phyloP scores from a whole-genome alignment of 2,797 vertebrate genomes.

The Spatula versicolor region DNA sequence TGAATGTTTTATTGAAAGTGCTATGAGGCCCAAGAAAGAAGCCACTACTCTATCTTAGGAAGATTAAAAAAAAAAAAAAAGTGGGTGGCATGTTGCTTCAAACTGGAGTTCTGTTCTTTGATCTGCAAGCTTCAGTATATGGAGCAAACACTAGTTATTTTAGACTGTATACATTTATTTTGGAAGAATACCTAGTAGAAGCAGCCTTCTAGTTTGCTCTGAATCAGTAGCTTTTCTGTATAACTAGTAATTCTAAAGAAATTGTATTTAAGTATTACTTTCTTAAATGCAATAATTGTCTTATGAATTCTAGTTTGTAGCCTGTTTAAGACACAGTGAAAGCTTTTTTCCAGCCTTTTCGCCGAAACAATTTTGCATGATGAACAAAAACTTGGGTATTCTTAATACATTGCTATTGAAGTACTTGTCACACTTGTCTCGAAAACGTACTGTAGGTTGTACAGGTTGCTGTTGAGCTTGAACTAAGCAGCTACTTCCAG shows the following conservation, averaged over 20 bases:
- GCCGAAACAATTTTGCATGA: neutral
- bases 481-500: neutral
- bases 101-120: neutral
- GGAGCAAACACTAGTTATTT: neutral
- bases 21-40: neutral
- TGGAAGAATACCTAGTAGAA: neutral
- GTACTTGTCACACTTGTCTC: neutral
- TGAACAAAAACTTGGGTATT: neutral
- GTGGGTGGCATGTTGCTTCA: neutral
- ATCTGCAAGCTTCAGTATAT: neutral
- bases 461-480: neutral
- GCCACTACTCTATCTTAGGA: neutral
- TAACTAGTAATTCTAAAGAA: neutral
- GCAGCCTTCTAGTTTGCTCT: neutral
- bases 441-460: neutral
- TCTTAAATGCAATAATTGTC: neutral
- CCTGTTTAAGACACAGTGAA: neutral
- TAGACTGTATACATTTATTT: neutral
- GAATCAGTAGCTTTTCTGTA: neutral
- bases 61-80: neutral
- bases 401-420: neutral
- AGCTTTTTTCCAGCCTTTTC: neutral
- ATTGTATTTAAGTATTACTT: neutral
- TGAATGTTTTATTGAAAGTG: neutral
- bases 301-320: neutral